phyloP scores from a whole-genome alignment of 2,888 invertebrate genomes.

The Pseudococcus viburni region DNA sequence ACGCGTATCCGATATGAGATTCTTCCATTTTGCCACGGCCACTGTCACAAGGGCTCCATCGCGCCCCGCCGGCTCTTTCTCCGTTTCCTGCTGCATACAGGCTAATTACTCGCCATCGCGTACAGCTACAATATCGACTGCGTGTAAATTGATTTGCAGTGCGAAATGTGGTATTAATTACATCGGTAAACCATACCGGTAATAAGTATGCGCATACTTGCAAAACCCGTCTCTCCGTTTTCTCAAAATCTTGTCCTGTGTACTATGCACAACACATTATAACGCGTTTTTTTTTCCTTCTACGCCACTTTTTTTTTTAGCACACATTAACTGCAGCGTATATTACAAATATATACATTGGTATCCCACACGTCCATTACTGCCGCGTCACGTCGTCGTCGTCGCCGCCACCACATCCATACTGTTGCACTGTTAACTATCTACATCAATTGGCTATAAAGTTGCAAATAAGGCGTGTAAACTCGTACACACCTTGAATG shows the following conservation, averaged over 20 bases:
- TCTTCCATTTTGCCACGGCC: not conserved
- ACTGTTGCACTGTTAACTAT: slow-evolving; percentile 12
- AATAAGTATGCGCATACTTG: not conserved
- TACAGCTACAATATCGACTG: slow-evolving; percentile 1
- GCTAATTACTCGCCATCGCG: slow-evolving; percentile 11
- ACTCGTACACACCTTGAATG: slow-evolving; percentile 63
- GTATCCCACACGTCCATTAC: slow-evolving; percentile 31
- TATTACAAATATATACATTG: not conserved
- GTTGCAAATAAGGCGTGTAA: slow-evolving; percentile 64
- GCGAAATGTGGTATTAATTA: slow-evolving; percentile 19
- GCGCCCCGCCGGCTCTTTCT: not conserved
- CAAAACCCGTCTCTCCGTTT: not conserved
- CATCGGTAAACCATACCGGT: slow-evolving; percentile 27
- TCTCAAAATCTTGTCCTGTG: not conserved
- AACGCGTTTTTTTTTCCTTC: not conserved
- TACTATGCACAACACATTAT: not conserved
- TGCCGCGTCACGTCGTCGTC: not conserved
- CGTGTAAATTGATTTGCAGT: slow-evolving; percentile 39
- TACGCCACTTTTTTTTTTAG: not conserved
- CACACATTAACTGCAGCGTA: not conserved
- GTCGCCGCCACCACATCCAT: not conserved
- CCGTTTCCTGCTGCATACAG: not conserved
- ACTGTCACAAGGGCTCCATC: not conserved
- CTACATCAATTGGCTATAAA: slow-evolving; percentile 58
- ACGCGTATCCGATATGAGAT: not conserved